phyloP scores from a whole-genome alignment of 2,888 invertebrate genomes.

The Fragum sueziense region DNA sequence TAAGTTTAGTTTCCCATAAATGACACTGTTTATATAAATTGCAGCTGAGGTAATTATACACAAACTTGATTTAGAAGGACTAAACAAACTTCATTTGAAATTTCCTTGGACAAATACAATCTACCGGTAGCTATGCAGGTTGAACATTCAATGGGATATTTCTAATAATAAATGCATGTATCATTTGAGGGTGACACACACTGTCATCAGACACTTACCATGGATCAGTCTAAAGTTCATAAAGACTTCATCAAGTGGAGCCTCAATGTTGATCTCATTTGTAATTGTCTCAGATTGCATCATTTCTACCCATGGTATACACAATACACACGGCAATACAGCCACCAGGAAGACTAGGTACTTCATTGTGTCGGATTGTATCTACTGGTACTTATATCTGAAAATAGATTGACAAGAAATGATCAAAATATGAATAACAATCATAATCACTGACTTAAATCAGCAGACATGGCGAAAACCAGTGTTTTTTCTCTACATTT shows the following conservation, averaged over 20 bases:
- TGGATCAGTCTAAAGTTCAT: conserved; percentile 35
- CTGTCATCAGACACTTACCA: conserved; percentile 20
- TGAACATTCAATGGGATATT: background rate
- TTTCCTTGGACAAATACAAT: background rate
- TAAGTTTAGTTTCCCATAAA: background rate
- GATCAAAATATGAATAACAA: too few species aligned
- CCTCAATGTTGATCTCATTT: conserved; percentile 27
- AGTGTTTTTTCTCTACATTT: too few species aligned
- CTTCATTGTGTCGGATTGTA: conserved; percentile 14
- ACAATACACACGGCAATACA: conserved; percentile 22
- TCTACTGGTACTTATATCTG: too few species aligned
- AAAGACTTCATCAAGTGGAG: conserved; percentile 35
- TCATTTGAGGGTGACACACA: background rate
- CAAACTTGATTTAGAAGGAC: too few species aligned
- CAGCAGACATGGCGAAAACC: too few species aligned
- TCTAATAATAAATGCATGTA: background rate
- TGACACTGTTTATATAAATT: background rate
- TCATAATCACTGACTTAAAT: too few species aligned
- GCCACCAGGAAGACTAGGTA: background rate
- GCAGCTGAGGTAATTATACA: too few species aligned
- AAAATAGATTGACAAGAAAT: too few species aligned
- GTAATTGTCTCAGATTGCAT: conserved; percentile 24
- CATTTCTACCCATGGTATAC: conserved; percentile 33
- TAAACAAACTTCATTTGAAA: too few species aligned
- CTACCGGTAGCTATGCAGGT: background rate